Evolutionary conservation across 2,888 invertebrate genomes (phyloP), one percentile per base, ranked within the genome.

Genomic region (Sphaerophoria taeniata): DNA sequence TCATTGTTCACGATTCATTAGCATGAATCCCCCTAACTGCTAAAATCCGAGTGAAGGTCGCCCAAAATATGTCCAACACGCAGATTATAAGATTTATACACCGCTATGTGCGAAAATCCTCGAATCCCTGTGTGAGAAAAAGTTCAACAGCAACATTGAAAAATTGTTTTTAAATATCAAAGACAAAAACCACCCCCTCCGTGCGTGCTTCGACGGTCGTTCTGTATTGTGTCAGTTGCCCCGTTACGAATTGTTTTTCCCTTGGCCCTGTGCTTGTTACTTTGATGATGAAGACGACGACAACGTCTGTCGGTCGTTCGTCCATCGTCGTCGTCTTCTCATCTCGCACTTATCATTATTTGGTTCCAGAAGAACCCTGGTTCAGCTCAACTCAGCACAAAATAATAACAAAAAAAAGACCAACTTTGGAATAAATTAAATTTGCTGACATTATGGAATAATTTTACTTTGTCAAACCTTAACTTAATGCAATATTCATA

Each of bases 391-490:
- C 39, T 43, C 39, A 43, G 39, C 39, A 43, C 39, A 43, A 43
- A 43, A 43, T 6, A 36, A 36, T 6, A 36, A 84, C n/a, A n/a
- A n/a, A 83, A 79, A 78, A 80, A 71, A 76, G 72, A 80, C 70
- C 81, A 85, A 63, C 70, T 77, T 55, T 51, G 76, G 73, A 85
- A 85, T 81, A 85, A 85, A 85, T 85, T 85, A 85, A 85, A 85
- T 85, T 85, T 77, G 75, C 85, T 77, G 81, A 81, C 85, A 85
- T 85, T 85, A 81, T 85, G 81, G 80, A 85, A 85, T 85, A 85
- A 85, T 85, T 80, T 85, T 80, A 85, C 85, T 85, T 85, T 85
- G 85, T 85, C 81, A 85, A 81, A 85, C 85, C 85, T 81, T 77
- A 80, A 76, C 81, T 81, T 85, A 81, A 85, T 85, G 81, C 85